Percentiles rank a stretch among this genome's conserved stretches.
Conservation (phyloP, 2,888 invertebrate species). For the Hesperia comma region DNA sequence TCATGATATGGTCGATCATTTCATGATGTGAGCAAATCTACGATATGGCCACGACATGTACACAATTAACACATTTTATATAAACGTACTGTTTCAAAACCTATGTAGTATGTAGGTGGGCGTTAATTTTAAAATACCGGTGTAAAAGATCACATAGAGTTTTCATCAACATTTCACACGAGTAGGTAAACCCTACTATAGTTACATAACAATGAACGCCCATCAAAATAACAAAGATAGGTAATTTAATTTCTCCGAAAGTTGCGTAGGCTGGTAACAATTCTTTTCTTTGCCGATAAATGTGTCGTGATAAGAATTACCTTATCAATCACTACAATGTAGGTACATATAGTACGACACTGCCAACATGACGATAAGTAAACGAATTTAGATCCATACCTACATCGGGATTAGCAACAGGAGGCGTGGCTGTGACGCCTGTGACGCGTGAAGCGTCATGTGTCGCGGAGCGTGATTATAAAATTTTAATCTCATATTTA, state of each 20-base stretch:
- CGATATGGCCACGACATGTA: no score
- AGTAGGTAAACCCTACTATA: no score
- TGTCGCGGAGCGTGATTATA: slow-evolving; percentile 51
- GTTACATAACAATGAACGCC: no score
- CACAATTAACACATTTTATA: no score
- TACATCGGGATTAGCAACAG: slow-evolving; percentile 53
- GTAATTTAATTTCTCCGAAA: background rate
- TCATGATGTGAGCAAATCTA: no score
- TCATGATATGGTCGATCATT: no score
- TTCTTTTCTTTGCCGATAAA: background rate
- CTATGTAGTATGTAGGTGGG: no score
- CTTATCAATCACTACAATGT: slow-evolving; percentile 9
- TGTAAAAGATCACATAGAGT: no score
- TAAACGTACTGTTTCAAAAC: no score
- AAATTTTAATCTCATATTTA: slow-evolving; percentile 43
- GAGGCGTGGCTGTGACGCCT: slow-evolving; percentile 77
- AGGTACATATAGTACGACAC: background rate
- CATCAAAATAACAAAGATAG: no score
- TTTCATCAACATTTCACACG: no score
- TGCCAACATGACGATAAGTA: background rate
- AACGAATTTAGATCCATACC: background rate
- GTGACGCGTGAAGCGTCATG: slow-evolving; percentile 65
- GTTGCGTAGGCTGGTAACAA: background rate
- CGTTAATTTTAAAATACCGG: no score
- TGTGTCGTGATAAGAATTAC: background rate